These are phyloP conservation scores for Drosophila kanapiae DNA, from an alignment of 1,140 invertebrate genomes.

Conservation along the genomic window DNA sequence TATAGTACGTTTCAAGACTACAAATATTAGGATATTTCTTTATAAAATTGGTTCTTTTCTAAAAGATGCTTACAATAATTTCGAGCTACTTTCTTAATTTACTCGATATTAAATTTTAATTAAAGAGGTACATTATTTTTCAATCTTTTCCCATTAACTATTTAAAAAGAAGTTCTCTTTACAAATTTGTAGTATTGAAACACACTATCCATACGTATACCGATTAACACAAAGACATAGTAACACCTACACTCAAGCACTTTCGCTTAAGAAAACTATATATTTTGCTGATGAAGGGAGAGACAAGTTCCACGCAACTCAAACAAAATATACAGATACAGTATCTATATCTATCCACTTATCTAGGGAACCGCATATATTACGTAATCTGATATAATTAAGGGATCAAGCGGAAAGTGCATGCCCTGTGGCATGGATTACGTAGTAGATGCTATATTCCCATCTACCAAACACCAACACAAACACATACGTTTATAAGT, in stretches of 20 bases:
- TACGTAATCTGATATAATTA: neutral
- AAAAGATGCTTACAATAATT: too few species aligned
- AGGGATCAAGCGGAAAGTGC: neutral
- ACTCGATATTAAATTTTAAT: neutral
- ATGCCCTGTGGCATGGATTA: neutral
- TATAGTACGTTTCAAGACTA: conserved; percentile 28
- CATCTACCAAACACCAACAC: conserved; percentile 29
- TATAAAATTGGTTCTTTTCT: neutral
- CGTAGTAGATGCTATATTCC: neutral
- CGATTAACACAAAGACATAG: conserved; percentile 38
- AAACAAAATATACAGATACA: conserved; percentile 41
- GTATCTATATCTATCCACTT: conserved; percentile 18
- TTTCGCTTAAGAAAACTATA: conserved; percentile 21
- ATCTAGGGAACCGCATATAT: neutral
- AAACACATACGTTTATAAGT: conserved; percentile 27
- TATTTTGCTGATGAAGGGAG: conserved; percentile 35
- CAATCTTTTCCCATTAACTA: neutral
- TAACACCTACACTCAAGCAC: conserved; percentile 19
- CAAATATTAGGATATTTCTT: neutral
- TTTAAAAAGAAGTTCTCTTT: neutral
- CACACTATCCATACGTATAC: conserved; percentile 40
- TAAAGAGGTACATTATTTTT: neutral
- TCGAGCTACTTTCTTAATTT: neutral
- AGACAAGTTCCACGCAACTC: conserved; percentile 73
- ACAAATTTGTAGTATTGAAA: conserved; percentile 12